Conservation (phyloP, 2,888 invertebrate genomes). For the Chloroclystis v-ata region DNA sequence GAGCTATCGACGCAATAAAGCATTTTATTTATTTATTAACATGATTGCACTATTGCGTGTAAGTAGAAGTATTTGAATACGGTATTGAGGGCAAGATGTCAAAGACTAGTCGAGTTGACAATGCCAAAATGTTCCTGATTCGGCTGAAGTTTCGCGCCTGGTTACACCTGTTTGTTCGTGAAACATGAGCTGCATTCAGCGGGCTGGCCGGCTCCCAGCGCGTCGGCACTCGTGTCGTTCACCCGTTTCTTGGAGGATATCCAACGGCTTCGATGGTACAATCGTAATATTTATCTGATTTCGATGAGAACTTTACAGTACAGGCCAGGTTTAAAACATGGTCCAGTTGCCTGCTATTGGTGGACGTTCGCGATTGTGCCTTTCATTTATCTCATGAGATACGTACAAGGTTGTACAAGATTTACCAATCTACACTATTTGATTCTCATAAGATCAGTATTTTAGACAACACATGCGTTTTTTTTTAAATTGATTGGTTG, state of each 20-base stretch:
- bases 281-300: slow-evolving; percentile 35
- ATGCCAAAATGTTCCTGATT: not conserved
- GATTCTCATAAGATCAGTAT: not conserved
- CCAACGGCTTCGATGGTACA: slow-evolving; percentile 34
- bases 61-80: too few species aligned
- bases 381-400: not conserved
- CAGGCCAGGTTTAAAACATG: not conserved
- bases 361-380: not conserved
- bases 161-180: slow-evolving; percentile 26
- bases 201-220: slow-evolving; percentile 31
- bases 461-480: too few species aligned
- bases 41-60: not conserved
- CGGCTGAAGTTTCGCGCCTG: not conserved
- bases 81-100: not conserved
- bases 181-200: slow-evolving; percentile 23
- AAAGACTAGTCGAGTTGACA: not conserved
- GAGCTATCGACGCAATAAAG: too few species aligned
- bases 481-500: too few species aligned
- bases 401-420: not conserved
- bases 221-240: slow-evolving; percentile 35
- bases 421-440: too few species aligned
- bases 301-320: slow-evolving; percentile 23
- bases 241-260: slow-evolving; percentile 36
- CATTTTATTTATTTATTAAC: not conserved
- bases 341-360: not conserved